phyloP scores from a whole-genome alignment of 2,888 invertebrate genomes.

The Fragum sueziense region DNA sequence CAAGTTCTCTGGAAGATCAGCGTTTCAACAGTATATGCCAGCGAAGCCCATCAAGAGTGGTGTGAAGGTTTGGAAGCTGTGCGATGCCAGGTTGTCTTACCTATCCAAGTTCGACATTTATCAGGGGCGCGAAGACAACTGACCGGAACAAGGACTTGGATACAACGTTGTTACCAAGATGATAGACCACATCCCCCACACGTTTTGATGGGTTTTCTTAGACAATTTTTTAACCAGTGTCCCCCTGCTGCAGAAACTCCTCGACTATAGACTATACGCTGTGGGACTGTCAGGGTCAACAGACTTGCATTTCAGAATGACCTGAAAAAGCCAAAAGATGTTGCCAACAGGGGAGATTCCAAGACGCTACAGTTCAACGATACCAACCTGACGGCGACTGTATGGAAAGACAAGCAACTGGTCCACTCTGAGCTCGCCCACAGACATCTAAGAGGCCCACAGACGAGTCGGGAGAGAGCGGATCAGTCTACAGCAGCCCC shows the following conservation, averaged over 20 bases:
- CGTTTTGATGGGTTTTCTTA: constrained; percentile 25
- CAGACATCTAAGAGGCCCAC: background rate
- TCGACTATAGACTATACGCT: constrained; percentile 32
- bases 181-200: constrained; percentile 22
- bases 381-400: constrained; percentile 21
- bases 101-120: constrained; percentile 30
- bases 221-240: constrained; percentile 26
- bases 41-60: constrained; percentile 29
- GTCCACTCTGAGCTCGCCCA: background rate
- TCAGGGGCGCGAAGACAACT: constrained; percentile 20
- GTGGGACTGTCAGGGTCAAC: constrained; percentile 39
- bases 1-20: constrained; percentile 21
- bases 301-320: constrained; percentile 30
- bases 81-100: constrained; percentile 14
- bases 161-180: constrained; percentile 35
- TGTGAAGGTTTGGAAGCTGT: constrained; percentile 29
- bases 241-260: constrained; percentile 23
- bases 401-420: constrained; percentile 21
- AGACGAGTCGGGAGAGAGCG: constrained; percentile 16
- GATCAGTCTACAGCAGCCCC: constrained; percentile 8
- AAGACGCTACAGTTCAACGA: constrained; percentile 25
- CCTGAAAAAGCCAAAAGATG: constrained; percentile 38
- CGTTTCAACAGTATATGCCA: constrained; percentile 37
- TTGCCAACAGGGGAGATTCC: constrained; percentile 26
- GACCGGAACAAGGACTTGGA: constrained; percentile 25